phyloP scores from a whole-genome alignment of 2,113 vertebrate genomes.

The Ciconia maguari region DNA sequence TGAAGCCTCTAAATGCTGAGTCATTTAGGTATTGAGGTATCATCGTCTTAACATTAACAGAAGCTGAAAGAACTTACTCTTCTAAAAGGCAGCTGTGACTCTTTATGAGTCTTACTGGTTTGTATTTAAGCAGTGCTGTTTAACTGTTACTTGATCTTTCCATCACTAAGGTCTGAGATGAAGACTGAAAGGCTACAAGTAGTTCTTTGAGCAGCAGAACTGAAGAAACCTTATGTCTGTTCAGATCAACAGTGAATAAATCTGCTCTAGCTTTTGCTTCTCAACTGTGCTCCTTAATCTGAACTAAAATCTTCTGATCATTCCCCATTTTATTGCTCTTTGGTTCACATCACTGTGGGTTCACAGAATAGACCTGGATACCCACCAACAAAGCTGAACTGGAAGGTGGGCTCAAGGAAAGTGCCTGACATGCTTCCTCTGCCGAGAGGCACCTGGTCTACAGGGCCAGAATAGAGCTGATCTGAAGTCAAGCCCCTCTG shows the following conservation, averaged over 20 bases:
- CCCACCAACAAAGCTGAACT: neutral
- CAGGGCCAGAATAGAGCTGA: neutral
- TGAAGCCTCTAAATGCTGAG: neutral
- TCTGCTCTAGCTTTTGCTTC: neutral
- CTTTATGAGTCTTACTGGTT: neutral
- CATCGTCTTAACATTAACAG: neutral
- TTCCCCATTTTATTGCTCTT: neutral
- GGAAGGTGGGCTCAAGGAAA: neutral
- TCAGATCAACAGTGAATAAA: neutral
- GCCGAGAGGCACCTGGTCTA: neutral
- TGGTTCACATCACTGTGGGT: neutral
- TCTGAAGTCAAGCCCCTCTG: neutral
- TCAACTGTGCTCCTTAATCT: neutral
- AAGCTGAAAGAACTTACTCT: neutral
- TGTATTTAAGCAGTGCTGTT: neutral
- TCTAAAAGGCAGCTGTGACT: neutral
- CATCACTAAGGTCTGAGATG: neutral
- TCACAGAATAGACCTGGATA: neutral
- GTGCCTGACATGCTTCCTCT: neutral
- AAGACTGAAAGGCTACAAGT: neutral
- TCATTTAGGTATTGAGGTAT: neutral
- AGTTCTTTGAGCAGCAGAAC: neutral
- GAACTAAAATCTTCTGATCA: neutral
- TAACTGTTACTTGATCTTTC: neutral
- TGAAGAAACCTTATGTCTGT: neutral